Evolutionary conservation across 1,140 invertebrate genomes (phyloP).

Genomic region (Bradysia coprophila): DNA sequence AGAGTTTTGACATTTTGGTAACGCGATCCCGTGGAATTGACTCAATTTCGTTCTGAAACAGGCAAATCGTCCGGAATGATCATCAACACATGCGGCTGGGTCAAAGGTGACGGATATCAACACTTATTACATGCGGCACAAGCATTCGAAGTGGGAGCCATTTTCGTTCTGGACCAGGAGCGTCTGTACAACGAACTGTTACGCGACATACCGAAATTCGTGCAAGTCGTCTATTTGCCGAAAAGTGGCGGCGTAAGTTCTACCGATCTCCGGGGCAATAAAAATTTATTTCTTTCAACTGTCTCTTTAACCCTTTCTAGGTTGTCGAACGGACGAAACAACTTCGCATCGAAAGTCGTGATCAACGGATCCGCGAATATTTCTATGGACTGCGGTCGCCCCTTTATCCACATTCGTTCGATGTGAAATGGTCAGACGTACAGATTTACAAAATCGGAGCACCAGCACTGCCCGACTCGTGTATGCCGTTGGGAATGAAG

Average conservation of each 20-base stretch:
- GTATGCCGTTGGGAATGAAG: conserved; percentile 91
- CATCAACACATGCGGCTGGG: conserved; percentile 97
- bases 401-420: conserved; percentile 83
- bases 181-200: conserved; percentile 86
- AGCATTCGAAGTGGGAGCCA: conserved; percentile 88
- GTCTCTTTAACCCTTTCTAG: conserved; percentile 27
- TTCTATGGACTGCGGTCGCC: conserved; percentile 80
- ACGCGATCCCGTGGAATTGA: not conserved
- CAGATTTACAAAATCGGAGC: conserved; percentile 91
- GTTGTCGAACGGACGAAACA: conserved; percentile 67
- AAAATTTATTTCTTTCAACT: not conserved
- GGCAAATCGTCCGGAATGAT: conserved; percentile 82
- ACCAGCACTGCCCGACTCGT: conserved; percentile 78
- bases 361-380: conserved; percentile 76
- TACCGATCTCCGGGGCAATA: not conserved
- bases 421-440: conserved; percentile 72
- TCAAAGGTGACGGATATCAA: conserved; percentile 77
- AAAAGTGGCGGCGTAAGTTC: conserved; percentile 91
- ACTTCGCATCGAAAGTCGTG: conserved; percentile 52
- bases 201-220: conserved; percentile 80
- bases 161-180: conserved; percentile 94
- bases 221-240: conserved; percentile 82
- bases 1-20: too few relatives aligned
- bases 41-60: conserved; percentile 24
- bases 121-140: conserved; percentile 69